Evolutionary conservation across 53 echinoderm and acorn worm species (phyloP), one percentile per base, ranked within the genome.

Genomic region (Paracentrotus lividus): DNA sequence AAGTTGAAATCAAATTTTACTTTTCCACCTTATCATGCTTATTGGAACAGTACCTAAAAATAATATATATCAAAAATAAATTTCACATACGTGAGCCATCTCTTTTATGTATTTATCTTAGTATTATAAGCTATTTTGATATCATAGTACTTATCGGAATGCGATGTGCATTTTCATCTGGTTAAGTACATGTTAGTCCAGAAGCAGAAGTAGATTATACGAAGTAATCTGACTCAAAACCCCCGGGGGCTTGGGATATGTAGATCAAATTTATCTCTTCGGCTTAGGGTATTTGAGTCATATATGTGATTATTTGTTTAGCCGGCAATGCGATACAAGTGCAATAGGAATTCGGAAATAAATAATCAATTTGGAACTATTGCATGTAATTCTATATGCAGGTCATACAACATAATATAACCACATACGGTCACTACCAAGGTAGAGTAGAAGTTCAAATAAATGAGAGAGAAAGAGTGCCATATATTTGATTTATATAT

Each of bases 221-320:
- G 47, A 26, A 45, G 85, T 85, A 85, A 85, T 85, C 51, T 85
- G 85, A 85, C 85, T 47, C 85, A 85, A 72, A 20, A 85, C 26
- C 51, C 85, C 85, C 49, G 9, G 51, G 85, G 85, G 47, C 29
- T 18, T 51, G 14, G 49, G 51, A 85, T 47, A 85, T 85, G 85
- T 85, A 85, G 85, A 85, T 85, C 51, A 47, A 85, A 85, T 85
- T 85, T 85, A 85, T 23, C 51, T 85, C 49, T 51, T 49, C 27
- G 12, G 51, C 85, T 51, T 49, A 51, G 85, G 85, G 49, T 51
- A 85, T 85, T 85, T 85, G 85, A 85, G 85, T 85, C 85, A 85
- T 85, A 85, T 85, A 85, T 85, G 27, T 85, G 85, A 47, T 47
- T 85, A 85, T 85, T 85, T 85, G 85, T 85, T 85, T 85, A 85